Conservation (phyloP, 2,113 vertebrate genomes). For the Octodon degus region DNA sequence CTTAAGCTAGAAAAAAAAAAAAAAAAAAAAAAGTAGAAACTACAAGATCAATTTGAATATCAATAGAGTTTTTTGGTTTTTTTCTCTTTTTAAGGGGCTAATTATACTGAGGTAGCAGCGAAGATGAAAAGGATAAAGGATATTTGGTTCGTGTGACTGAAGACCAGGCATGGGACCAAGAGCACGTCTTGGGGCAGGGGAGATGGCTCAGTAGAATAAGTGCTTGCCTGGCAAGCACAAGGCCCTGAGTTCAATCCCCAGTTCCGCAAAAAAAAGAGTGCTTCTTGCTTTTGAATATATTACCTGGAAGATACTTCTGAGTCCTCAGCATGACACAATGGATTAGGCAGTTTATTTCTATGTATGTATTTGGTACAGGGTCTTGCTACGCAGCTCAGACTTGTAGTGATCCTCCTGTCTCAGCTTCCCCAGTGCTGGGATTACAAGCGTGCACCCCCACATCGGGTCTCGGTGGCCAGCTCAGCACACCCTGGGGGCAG, state of each 20-base stretch:
- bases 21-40: neutral
- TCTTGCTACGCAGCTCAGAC: too few relatives aligned
- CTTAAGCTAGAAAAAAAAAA: neutral
- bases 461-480: too few relatives aligned
- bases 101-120: neutral
- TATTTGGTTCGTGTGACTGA: neutral
- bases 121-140: neutral
- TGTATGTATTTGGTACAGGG: too few relatives aligned
- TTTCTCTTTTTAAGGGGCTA: neutral
- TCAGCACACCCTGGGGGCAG: too few relatives aligned
- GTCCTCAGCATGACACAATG: neutral
- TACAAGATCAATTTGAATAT: neutral
- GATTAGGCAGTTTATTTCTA: neutral
- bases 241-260: too few relatives aligned
- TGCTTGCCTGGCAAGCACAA: too few relatives aligned
- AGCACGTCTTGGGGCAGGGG: neutral
- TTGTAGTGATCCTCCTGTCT: too few relatives aligned
- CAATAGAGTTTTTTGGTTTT: neutral
- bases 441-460: too few relatives aligned
- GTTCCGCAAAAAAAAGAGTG: neutral
- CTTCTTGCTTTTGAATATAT: neutral
- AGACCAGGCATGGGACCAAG: neutral
- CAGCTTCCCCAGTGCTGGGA: too few relatives aligned
- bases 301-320: neutral
- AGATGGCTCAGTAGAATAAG: too few relatives aligned